These are phyloP conservation scores for Serrognathus titanus DNA, from an alignment of 2,888 invertebrate genomes.

Conservation along the genomic window DNA sequence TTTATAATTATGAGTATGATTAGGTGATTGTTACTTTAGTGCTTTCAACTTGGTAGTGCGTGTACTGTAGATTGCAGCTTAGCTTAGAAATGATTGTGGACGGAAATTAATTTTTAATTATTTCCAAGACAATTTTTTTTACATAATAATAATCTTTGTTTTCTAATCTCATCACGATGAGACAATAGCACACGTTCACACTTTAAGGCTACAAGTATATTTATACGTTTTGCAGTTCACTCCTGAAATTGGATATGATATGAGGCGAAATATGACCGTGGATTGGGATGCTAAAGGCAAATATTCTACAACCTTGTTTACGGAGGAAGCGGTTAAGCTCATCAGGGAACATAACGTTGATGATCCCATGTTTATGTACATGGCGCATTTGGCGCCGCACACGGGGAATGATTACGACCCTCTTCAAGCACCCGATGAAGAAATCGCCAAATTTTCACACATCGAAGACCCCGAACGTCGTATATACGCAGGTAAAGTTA, in stretches of 20 bases:
- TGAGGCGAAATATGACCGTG: slow-evolving; percentile 57
- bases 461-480: slow-evolving; percentile 64
- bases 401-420: slow-evolving; percentile 61
- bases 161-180: no score
- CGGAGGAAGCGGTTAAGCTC: slow-evolving; percentile 60
- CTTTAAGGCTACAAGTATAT: neutral
- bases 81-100: no score
- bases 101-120: no score
- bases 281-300: slow-evolving; percentile 55
- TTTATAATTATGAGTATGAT: no score
- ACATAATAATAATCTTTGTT: no score
- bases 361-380: slow-evolving; percentile 64
- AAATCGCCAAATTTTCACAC: slow-evolving; percentile 63
- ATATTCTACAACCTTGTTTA: slow-evolving; percentile 66
- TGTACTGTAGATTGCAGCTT: no score
- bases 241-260: slow-evolving; percentile 56
- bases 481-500: slow-evolving; percentile 62
- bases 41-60: no score
- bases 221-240: slow-evolving; percentile 39
- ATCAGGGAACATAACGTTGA: slow-evolving; percentile 54
- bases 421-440: slow-evolving; percentile 70
- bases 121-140: no score
- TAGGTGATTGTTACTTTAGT: no score
- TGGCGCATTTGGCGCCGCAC: slow-evolving; percentile 68
- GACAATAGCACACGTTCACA: no score